These are phyloP conservation scores for Notarius quadriscutis DNA, from an alignment of 2,113 vertebrate species.

Conservation along the genomic window DNA sequence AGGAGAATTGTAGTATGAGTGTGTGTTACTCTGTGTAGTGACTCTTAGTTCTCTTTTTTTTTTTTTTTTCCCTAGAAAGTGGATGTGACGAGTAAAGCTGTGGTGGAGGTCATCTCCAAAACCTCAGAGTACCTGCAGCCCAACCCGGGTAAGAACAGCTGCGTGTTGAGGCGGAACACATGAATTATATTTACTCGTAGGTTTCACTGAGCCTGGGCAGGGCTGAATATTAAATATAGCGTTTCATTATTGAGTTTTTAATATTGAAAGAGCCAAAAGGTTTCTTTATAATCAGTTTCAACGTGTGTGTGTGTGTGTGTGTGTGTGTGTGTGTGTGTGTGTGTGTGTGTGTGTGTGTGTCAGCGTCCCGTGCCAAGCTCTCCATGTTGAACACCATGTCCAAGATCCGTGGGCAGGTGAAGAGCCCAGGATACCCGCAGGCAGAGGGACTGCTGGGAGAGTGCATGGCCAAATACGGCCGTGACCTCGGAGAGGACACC, in stretches of 20 bases:
- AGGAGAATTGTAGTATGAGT: background rate
- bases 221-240: background rate
- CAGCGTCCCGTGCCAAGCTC: slow-evolving; percentile 95
- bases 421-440: slow-evolving; percentile 94
- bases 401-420: slow-evolving; percentile 97
- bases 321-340: background rate
- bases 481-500: slow-evolving; percentile 93
- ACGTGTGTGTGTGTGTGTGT: background rate
- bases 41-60: slow-evolving; percentile 27
- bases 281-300: background rate
- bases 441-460: slow-evolving; percentile 94
- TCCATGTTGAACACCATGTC: slow-evolving; percentile 98
- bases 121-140: slow-evolving; percentile 97
- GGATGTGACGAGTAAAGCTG: slow-evolving; percentile 95
- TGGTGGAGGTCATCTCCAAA: slow-evolving; percentile 90
- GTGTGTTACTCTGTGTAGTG: background rate
- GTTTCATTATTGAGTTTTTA: background rate
- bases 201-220: background rate
- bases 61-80: slow-evolving; percentile 94
- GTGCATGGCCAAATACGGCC: slow-evolving; percentile 90
- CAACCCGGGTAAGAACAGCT: slow-evolving; percentile 85
- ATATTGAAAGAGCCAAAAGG: background rate
- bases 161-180: background rate
- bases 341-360: background rate
- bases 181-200: background rate